Base-by-base conservation (phyloP, 2,797 vertebrate species). In the Xenopus petersii region DNA sequence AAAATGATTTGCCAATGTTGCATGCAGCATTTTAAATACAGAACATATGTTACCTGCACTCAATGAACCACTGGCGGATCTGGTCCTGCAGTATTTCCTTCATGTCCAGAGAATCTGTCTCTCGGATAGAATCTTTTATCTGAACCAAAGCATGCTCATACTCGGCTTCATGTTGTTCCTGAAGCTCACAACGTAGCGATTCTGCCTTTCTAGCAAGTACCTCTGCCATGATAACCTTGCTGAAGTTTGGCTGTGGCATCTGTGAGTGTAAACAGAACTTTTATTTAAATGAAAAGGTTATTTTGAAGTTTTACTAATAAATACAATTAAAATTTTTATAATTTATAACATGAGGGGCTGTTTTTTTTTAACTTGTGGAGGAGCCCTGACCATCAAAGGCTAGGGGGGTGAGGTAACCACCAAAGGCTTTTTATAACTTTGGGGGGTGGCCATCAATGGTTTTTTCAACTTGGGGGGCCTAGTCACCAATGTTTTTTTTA, bases 51-150 rank as follows among this genome's bases (percentile, higher is more conserved):
- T 68, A 94, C 94, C 94, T 83, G 86, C 92, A 93, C 66, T 95
- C 94, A 0, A 93, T 84, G 85, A 95, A 93, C 90, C 94, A 95
- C 75, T 89, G 93, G 8, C 91, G 81, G 42, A 95, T 93, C 87
- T 94, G 89, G 6, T 93, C 88, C 72, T 89, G 90, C 1, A 95
- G 87, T 0, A 79, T 89, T 80, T 93, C 89, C 78, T 84, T 88
- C 73, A 94, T 91, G 80, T 90, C 77, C 0, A 82, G 59, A 0
- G 90, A 91, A 21, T 95, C 93, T 0, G 67, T 62, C 42, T 75
- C 16, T 17, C 11, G 81, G 81, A 95, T 86, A 4, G 88, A 80
- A 0, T 88, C 77, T 81, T 89, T 93, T 82, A 93, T 86, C 13
- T 49, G 79, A 0, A 80, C 33, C 77, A 92, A 42, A 17, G 90